Base-by-base conservation (phyloP, 2,113 vertebrate genomes). In the Callipepla californica region DNA sequence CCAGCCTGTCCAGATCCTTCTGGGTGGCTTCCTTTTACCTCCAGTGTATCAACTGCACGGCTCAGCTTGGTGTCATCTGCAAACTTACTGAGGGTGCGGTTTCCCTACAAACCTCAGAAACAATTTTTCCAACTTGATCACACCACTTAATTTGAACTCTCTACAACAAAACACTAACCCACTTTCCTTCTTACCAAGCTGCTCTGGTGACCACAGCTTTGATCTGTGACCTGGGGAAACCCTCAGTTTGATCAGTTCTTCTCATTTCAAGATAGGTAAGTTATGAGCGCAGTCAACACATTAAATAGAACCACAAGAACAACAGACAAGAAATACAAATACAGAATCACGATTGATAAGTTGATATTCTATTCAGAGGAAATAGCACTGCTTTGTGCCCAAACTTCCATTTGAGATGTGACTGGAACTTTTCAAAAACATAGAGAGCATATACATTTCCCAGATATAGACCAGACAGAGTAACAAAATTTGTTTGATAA, bases 391-490 rank as follows among this genome's bases (percentile, higher is more conserved):
- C 19, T 13, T 70, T 51, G 25, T 51, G 17, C 34, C 21, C 25
- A 23, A 70, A 11, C 18, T 51, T 70, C 17, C 50, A 12, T 70
- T 38, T 51, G 34, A 6, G 34, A 28, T 13, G 18, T 50, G 36
- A 30, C 20, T 20, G 8, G 25, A 42, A 18, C 38, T 65, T 26
- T 28, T 42, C 17, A 38, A 65, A 42, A 65, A 42, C 18, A 30
- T 26, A 30, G 18, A 42, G 17, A 28, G 26, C 11, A 42, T 26
- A 42, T 65, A 17, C 26, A 65, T 65, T 42, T 65, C 18, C 18
- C 6, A 72, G 42, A 76, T 48, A 50, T 1, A 59, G 8, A n/a
- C 1, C 1, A 50, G 26, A 1, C 8, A 23, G 20, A 53, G 1
- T 9, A 77, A 61, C 8, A 62, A 53, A 18, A 3, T 22, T 38